phyloP scores from a whole-genome alignment of 2,113 vertebrate species.

The Beaufortia kweichowensis region DNA sequence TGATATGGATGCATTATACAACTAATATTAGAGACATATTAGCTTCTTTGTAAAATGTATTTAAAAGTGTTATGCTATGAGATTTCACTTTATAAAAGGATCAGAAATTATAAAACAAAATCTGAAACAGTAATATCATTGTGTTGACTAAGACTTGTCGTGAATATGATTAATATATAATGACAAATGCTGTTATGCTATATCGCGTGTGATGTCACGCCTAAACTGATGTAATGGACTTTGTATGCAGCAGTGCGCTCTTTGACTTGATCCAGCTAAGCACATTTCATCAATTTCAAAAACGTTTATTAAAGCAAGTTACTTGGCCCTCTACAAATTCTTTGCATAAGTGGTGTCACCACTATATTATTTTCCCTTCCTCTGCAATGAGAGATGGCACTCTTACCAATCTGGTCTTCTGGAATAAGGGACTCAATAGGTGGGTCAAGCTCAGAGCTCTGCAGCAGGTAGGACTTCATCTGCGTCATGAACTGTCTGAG shows the following conservation, averaged over 20 bases:
- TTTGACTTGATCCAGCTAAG: background rate
- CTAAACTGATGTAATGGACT: background rate
- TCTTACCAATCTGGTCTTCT: conserved; percentile 94
- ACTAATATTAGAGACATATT: background rate
- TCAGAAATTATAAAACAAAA: too few species aligned
- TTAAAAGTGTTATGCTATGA: too few species aligned
- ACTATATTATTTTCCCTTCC: background rate
- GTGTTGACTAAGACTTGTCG: background rate
- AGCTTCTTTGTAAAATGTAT: background rate
- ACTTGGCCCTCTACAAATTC: background rate
- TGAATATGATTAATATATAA: too few species aligned
- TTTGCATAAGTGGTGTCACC: background rate
- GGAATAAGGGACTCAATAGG: conserved; percentile 92
- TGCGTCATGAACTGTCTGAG: conserved; percentile 98
- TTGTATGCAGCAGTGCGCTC: background rate
- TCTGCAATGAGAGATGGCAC: background rate
- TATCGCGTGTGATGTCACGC: too few species aligned
- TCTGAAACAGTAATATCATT: too few species aligned
- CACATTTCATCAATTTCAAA: background rate
- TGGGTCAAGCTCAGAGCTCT: conserved; percentile 92
- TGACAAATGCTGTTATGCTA: too few species aligned
- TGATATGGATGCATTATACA: background rate
- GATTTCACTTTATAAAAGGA: background rate
- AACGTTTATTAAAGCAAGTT: background rate
- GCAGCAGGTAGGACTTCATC: conserved; percentile 93